phyloP scores from a whole-genome alignment of 2,797 vertebrate genomes.

The Pelochelys cantorii region DNA sequence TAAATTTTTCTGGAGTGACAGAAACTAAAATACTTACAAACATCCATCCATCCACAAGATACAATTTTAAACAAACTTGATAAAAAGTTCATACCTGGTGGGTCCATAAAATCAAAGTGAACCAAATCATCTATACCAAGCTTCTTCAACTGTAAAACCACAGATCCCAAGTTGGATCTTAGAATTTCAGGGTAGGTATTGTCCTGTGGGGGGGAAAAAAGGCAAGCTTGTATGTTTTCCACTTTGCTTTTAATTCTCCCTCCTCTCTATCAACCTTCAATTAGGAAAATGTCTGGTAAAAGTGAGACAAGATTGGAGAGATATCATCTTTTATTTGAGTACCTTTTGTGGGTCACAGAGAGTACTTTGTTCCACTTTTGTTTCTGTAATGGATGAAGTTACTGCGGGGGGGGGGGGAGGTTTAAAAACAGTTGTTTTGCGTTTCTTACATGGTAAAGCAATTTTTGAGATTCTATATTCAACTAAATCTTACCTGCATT shows the following conservation, averaged over 20 bases:
- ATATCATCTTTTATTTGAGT: background rate
- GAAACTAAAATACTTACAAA: constrained; percentile 1
- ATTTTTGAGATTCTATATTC: background rate
- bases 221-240: background rate
- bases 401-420: background rate
- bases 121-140: constrained; percentile 99
- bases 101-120: constrained; percentile 99
- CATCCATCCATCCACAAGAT: background rate
- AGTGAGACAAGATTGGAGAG: background rate
- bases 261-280: background rate
- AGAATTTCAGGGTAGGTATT: constrained; percentile 99
- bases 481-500: constrained; percentile 89
- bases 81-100: constrained; percentile 87
- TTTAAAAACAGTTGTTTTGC: background rate
- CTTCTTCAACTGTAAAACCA: constrained; percentile 98
- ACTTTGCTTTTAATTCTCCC: background rate
- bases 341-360: background rate
- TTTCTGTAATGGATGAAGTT: background rate
- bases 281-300: background rate
- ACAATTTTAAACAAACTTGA: background rate
- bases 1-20: background rate
- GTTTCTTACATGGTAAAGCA: background rate
- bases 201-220: constrained; percentile 83
- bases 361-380: background rate
- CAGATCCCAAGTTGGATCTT: constrained; percentile 96